Conservation (phyloP, 2,113 vertebrate genomes). For the Ia io region DNA sequence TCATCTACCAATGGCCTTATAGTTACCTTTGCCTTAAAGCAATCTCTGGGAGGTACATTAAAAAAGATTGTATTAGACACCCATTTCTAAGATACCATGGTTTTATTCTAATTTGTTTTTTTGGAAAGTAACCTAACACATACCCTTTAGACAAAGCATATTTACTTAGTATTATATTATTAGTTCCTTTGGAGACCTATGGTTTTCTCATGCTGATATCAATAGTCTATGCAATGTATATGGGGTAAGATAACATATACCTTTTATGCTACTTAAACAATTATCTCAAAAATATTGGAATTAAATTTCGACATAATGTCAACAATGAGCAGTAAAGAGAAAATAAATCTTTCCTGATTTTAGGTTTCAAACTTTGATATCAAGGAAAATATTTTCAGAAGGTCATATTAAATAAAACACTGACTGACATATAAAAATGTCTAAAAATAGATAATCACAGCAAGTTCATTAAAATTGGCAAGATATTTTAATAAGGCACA, state of each 20-base stretch:
- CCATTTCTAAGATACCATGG: conserved; percentile 81
- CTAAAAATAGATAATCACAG: conserved; percentile 6
- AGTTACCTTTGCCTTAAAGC: conserved; percentile 87
- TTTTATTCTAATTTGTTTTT: conserved; percentile 83
- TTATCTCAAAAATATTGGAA: conserved; percentile 29
- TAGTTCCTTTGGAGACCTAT: conserved; percentile 74
- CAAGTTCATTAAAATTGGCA: conserved; percentile 40
- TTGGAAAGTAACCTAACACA: conserved; percentile 83
- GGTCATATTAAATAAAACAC: conserved; percentile 45
- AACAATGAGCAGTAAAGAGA: conserved; percentile 53
- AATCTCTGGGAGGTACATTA: conserved; percentile 86
- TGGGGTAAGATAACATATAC: background rate
- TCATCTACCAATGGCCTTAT: conserved; percentile 82
- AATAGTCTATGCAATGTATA: conserved; percentile 29
- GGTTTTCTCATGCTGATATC: conserved; percentile 73
- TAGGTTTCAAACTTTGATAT: conserved; percentile 50
- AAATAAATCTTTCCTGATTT: conserved; percentile 51
- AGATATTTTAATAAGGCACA: background rate
- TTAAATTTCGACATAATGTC: conserved; percentile 65
- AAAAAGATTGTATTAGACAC: conserved; percentile 84
- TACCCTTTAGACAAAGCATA: conserved; percentile 71
- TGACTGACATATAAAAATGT: conserved; percentile 20
- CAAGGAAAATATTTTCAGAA: conserved; percentile 59
- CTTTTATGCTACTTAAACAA: conserved; percentile 12
- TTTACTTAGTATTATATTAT: conserved; percentile 84